Evolutionary conservation across 2,888 invertebrate species (phyloP), one percentile per base, ranked within the genome.

Genomic region (Elmis aenea): DNA sequence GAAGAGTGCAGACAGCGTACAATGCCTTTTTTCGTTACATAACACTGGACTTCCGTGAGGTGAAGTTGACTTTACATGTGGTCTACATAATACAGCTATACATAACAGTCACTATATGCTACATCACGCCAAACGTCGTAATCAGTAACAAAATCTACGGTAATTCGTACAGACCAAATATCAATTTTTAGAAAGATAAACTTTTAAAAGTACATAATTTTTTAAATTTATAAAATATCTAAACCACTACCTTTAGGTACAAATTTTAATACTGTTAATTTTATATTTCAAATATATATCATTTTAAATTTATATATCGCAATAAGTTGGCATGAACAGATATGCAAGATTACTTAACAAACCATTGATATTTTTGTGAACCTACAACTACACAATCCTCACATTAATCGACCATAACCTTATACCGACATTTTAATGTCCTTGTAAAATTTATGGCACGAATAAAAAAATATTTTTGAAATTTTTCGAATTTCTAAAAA

Each of bases 201-300:
- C 54, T 63, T 60, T 62, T 54, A 59, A 60, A 60, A 61, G 56
- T 61, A 60, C 59, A 62, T 61, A 59, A 57, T 58, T 48, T 45
- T 31, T 46, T 50, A 51, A 49, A 52, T 51, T 64, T 65, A 66
- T 62, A 66, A 66, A 66, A 66, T 65, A 62, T 66, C 66, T 65
- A 66, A 63, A 64, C 51, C 60, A 59, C 66, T 65, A 66, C 65
- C 62, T 62, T 66, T 65, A 66, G 66, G 66, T 66, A 66, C 66
- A 64, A 66, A 65, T 67, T 61, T 65, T 67, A 67, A 67, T 67
- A 67, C 67, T 67, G 67, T 58, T 62, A 50, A 58, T 55, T 60
- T 57, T 57, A 56, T 58, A 51, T 48, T 41, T 45, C 33, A 40
- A 42, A 48, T 58, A 54, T 52, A 58, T 60, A 59, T 61, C 54